Evolutionary conservation across 2,888 invertebrate species (phyloP).

Genomic region (Spicauda simplicius): DNA sequence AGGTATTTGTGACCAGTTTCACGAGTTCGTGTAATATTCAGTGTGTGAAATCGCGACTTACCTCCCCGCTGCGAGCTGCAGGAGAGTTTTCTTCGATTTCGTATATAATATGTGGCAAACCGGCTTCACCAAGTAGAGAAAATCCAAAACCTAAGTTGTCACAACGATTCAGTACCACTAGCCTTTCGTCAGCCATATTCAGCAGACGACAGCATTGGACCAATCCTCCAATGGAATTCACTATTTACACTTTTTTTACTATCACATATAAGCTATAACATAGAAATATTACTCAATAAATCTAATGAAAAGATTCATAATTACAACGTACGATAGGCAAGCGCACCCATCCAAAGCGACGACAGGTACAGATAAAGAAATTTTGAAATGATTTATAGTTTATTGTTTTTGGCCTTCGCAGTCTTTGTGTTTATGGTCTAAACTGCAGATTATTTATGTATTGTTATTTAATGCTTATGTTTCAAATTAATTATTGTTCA

Average conservation of each 20-base stretch:
- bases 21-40: not conserved
- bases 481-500: no score
- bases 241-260: constrained; percentile 62
- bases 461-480: no score
- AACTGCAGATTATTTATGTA: not conserved
- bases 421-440: not conserved
- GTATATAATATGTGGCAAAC: constrained; percentile 96
- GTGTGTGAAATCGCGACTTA: constrained; percentile 68
- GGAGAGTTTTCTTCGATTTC: constrained; percentile 97
- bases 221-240: constrained; percentile 70
- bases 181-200: constrained; percentile 95
- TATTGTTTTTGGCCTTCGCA: not conserved
- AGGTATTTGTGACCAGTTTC: constrained; percentile 7
- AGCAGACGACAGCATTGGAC: constrained; percentile 81
- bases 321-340: constrained; percentile 72
- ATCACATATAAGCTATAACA: constrained; percentile 56
- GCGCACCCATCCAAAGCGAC: constrained; percentile 80
- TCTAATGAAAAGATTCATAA: constrained; percentile 67
- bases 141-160: constrained; percentile 96
- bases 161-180: constrained; percentile 94
- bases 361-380: constrained; percentile 54
- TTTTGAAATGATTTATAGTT: constrained; percentile 1
- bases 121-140: constrained; percentile 95
- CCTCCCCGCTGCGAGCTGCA: constrained; percentile 95
- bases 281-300: constrained; percentile 56